A percentile compares a stretch with the other conserved stretches of the same genome.
These are phyloP conservation scores for Dromaius novaehollandiae DNA, from an alignment of 2,113 vertebrate genomes.

Conservation along the genomic window DNA sequence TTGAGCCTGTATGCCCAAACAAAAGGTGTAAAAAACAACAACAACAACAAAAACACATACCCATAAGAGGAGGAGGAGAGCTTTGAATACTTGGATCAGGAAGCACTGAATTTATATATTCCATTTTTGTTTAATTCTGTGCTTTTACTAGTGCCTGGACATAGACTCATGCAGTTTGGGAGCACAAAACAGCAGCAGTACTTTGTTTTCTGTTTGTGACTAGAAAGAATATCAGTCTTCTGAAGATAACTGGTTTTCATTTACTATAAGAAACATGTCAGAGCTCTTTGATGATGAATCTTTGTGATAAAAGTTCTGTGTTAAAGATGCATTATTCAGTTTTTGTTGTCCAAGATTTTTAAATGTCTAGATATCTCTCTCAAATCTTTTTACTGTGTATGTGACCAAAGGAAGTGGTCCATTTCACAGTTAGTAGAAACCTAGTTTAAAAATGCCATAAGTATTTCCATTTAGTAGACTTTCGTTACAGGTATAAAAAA, in stretches of 20 bases:
- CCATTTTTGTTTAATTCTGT: neutral
- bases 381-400: neutral
- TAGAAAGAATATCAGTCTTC: neutral
- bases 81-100: neutral
- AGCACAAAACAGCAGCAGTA: neutral
- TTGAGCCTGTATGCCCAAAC: neutral
- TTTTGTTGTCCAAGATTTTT: neutral
- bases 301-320: neutral
- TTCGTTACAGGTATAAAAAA: slow-evolving; percentile 1
- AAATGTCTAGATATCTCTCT: neutral
- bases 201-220: neutral
- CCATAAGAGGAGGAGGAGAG: neutral
- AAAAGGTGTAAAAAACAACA: neutral
- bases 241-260: neutral
- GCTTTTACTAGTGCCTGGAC: neutral
- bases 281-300: neutral
- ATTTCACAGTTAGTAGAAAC: neutral
- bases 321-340: neutral
- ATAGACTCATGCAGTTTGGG: neutral
- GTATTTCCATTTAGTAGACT: neutral
- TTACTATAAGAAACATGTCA: neutral
- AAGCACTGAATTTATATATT: neutral
- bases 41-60: neutral
- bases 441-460: neutral
- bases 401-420: neutral